phyloP scores from a whole-genome alignment of 2,113 vertebrate genomes.

The Lophura nycthemera region DNA sequence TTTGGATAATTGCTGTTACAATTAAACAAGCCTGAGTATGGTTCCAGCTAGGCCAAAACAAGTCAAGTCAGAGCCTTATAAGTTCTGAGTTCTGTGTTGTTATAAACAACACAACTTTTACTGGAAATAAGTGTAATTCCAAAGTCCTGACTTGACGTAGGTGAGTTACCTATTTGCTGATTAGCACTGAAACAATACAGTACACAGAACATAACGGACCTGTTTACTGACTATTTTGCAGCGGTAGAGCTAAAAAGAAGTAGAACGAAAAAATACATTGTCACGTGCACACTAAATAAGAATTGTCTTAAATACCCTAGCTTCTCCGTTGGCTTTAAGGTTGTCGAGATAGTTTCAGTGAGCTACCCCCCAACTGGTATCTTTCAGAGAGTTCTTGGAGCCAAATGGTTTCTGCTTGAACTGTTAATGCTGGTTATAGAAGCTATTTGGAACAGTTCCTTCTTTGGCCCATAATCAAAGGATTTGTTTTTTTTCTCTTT shows the following conservation, averaged over 20 bases:
- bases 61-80: neutral
- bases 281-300: neutral
- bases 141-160: rapidly evolving
- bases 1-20: neutral
- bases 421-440: neutral
- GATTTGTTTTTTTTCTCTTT: neutral
- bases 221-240: neutral
- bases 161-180: neutral
- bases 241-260: neutral
- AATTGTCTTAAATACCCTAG: neutral
- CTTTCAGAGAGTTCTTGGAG: conserved; percentile 16
- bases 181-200: neutral
- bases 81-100: neutral
- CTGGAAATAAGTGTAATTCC: rapidly evolving
- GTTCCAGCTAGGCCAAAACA: neutral
- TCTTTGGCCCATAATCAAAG: conserved; percentile 53
- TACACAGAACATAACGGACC: neutral
- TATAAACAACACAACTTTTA: neutral
- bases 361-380: neutral
- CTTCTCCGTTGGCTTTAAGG: neutral
- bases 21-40: neutral
- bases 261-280: neutral
- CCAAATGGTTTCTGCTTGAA: conserved; percentile 13
- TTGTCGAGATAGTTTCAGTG: neutral
- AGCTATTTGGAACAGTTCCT: conserved; percentile 38